Percentiles rank a stretch among this genome's conserved stretches.
Evolutionary conservation across 2,113 vertebrate genomes (phyloP).

Genomic region (Hyperopisus bebe): DNA sequence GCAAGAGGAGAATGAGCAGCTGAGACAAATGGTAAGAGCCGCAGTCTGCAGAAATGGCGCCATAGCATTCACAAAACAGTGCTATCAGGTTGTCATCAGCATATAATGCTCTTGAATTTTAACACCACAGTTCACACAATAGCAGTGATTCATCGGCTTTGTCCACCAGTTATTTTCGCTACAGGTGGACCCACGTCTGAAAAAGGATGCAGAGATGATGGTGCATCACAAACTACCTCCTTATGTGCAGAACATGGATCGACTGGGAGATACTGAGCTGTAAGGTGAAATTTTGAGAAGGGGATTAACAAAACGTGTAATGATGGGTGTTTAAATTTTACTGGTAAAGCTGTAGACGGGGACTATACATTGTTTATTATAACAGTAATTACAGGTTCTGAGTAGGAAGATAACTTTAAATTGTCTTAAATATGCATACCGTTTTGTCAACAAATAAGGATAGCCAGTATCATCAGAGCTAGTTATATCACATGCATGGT

Average conservation of each 20-base stretch:
- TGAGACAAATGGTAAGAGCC: constrained; percentile 74
- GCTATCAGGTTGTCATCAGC: not conserved
- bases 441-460: not conserved
- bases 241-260: constrained; percentile 93
- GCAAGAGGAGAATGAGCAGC: constrained; percentile 83
- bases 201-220: constrained; percentile 59
- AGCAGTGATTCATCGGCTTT: not conserved
- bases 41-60: not conserved
- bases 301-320: constrained; percentile 7
- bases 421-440: not conserved
- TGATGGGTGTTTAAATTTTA: not conserved
- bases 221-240: constrained; percentile 81
- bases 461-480: not conserved
- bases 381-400: not conserved
- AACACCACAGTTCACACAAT: not conserved
- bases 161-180: constrained; percentile 75
- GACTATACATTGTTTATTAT: not conserved
- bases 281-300: constrained; percentile 55
- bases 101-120: not conserved
- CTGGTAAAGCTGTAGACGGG: not conserved
- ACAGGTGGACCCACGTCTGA: constrained; percentile 71
- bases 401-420: not conserved
- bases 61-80: not conserved
- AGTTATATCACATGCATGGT: not conserved
- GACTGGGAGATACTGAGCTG: constrained; percentile 92